Percentiles rank a stretch among this genome's conserved stretches.
Evolutionary conservation across 2,888 invertebrate genomes (phyloP).

Genomic region (Lacanobia wlatinum): DNA sequence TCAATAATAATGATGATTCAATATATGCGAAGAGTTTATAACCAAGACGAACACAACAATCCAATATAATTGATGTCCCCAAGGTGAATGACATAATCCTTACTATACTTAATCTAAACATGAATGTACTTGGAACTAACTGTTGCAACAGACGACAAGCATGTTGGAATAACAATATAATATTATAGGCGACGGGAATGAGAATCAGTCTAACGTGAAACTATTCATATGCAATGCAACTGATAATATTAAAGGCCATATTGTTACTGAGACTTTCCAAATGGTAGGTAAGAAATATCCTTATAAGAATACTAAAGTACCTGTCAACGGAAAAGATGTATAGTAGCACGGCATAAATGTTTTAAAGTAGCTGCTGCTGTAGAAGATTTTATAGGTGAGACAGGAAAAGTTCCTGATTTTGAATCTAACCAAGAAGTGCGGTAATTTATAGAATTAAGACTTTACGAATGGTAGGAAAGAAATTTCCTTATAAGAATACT

Average conservation of each 20-base stretch:
- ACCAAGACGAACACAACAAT: neutral
- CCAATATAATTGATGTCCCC: conserved; percentile 15
- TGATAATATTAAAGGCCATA: conserved; percentile 47
- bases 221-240: conserved; percentile 60
- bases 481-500: conserved; percentile 12
- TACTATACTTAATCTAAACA: conserved; percentile 48
- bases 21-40: neutral
- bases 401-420: neutral
- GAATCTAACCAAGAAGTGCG: neutral
- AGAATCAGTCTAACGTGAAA: conserved; percentile 65
- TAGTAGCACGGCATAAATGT: neutral
- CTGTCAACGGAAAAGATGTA: neutral
- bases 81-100: conserved; percentile 69
- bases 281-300: conserved; percentile 9
- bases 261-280: conserved; percentile 13
- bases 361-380: neutral
- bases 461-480: conserved; percentile 1
- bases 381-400: conserved; percentile 4
- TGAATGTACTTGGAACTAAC: conserved; percentile 69
- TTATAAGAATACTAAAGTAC: conserved; percentile 1
- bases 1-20: neutral
- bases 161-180: conserved; percentile 70
- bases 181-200: conserved; percentile 65
- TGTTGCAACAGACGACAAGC: conserved; percentile 58
- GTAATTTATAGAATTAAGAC: no score